Base-by-base conservation (phyloP, 2,888 invertebrate genomes). In the Drosophila testacea region DNA sequence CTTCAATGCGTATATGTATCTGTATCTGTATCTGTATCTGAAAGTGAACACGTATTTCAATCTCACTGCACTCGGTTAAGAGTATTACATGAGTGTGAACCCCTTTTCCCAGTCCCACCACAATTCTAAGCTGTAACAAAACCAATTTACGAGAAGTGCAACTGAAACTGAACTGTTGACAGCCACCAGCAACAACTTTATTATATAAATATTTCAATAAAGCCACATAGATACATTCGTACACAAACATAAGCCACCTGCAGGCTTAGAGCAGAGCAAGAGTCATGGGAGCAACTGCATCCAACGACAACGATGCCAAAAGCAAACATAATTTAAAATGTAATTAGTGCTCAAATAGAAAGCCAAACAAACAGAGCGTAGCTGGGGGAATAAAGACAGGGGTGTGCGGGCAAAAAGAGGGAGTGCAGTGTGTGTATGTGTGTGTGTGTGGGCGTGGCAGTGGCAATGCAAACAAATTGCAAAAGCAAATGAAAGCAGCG, bases 301-400 rank as follows among this genome's bases (percentile, higher is more conserved):
- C 63, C 69, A 27, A 63, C 65, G 56, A 74, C 79, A 50, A 30
- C 34, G 75, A 68, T 75, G 76, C 81, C 84, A 81, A 86, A 88
- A 83, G 89, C 88, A 88, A 86, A 86, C 85, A 89, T 88, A 89
- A 89, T 88, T 88, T 89, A 88, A 88, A 88, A 88, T 88, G 88
- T 88, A 88, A 88, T 88, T 88, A 88, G 89, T 87, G 87, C 87
- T 88, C 88, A 88, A 88, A 88, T 89, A 88, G 85, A 85, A 84
- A 88, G 79, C 74, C 88, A 83, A 86, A 83, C 85, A 84, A 87
- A 87, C 80, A 72, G 60, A 56, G 52, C 48, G 63, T 44, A 10
- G 54, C 54, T 42, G 22, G 22, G 34, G 55, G 10, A 44, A 9
- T 27, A 6, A 9, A 6, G 32, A 9, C 7, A 30, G 30, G 27